A percentile compares a stretch with the other conserved stretches of the same genome.
Conservation (phyloP, 2,113 vertebrate species). For the Porphyrio hochstetteri region DNA sequence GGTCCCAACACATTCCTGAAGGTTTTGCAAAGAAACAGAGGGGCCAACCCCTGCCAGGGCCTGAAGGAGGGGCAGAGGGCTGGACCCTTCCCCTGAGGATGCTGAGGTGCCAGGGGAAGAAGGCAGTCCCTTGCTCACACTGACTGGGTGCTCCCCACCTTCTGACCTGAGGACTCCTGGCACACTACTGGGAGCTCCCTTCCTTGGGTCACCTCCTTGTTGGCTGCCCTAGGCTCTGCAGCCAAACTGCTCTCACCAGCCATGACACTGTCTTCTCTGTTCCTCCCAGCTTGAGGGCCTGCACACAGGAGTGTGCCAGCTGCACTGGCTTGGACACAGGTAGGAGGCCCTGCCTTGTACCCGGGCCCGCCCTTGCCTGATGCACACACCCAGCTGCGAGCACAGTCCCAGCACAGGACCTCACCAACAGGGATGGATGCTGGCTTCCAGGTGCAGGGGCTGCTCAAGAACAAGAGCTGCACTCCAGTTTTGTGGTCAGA, state of each 20-base stretch:
- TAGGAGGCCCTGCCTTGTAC: neutral
- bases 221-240: neutral
- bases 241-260: neutral
- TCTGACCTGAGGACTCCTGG: neutral
- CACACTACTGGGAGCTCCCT: neutral
- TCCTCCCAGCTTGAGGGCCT: neutral
- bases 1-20: neutral
- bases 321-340: neutral
- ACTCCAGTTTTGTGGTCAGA: neutral
- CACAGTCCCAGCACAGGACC: neutral
- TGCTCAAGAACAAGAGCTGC: neutral
- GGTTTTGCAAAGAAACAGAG: neutral
- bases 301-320: neutral
- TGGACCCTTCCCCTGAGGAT: neutral
- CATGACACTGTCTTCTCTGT: neutral
- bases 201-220: neutral
- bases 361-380: neutral
- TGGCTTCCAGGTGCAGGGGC: neutral
- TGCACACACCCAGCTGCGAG: too few species aligned
- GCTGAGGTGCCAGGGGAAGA: neutral
- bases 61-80: neutral
- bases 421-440: neutral
- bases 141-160: neutral
- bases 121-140: neutral
- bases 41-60: fast-evolving